These are phyloP conservation scores for Aleiodes alternator DNA, from an alignment of 2,888 invertebrate genomes.

Conservation along the genomic window DNA sequence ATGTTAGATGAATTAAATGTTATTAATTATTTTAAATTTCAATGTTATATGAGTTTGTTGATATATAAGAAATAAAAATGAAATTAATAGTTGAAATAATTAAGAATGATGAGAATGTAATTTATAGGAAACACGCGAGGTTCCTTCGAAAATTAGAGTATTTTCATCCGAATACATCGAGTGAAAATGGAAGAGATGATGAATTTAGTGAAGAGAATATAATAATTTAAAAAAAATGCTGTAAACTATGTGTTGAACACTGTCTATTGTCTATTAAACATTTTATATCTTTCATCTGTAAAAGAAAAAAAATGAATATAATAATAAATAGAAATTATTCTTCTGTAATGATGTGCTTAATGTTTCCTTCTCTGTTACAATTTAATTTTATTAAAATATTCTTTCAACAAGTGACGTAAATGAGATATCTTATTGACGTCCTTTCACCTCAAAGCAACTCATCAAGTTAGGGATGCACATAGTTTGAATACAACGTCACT, in stretches of 20 bases:
- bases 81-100: constrained; percentile 5
- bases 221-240: constrained; percentile 51
- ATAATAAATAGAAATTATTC: constrained; percentile 71
- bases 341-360: constrained; percentile 60
- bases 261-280: constrained; percentile 69
- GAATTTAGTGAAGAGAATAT: too few species aligned
- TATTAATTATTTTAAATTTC: constrained; percentile 59
- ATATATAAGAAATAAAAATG: constrained; percentile 24
- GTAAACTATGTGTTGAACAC: constrained; percentile 64
- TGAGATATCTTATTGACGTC: background rate
- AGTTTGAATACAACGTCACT: background rate
- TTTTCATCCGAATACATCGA: too few species aligned
- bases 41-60: constrained; percentile 57
- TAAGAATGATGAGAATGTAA: background rate
- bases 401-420: background rate
- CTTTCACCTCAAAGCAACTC: background rate
- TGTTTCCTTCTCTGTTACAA: background rate
- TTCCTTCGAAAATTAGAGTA: too few species aligned
- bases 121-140: background rate
- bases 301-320: constrained; percentile 49
- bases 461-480: background rate
- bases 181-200: too few species aligned
- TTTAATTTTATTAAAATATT: background rate
- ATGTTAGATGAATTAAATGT: constrained; percentile 55
- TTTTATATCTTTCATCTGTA: constrained; percentile 70